Evolutionary conservation across 92 coral and sea anemone genomes (phyloP).

Genomic region (Epizoanthus stellaris): DNA sequence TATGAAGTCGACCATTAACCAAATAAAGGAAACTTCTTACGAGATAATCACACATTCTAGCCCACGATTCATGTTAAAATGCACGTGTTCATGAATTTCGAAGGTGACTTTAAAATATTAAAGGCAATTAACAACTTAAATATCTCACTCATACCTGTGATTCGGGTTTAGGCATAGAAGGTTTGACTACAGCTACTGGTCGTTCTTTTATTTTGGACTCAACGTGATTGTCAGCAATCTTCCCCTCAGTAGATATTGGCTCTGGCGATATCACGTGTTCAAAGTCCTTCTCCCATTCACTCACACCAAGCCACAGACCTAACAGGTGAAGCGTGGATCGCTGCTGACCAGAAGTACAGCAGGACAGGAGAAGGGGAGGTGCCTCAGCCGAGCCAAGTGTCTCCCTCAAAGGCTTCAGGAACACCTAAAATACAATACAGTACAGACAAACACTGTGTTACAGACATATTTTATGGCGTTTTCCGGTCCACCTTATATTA

Average conservation of each 20-base stretch:
- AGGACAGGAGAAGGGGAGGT: slow-evolving; percentile 66
- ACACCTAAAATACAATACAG: slow-evolving; percentile 59
- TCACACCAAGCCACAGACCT: slow-evolving; percentile 82
- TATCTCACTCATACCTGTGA: not conserved
- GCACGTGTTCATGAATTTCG: too few relatives aligned
- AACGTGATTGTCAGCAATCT: not conserved
- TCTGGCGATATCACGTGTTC: slow-evolving; percentile 40
- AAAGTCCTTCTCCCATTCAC: slow-evolving; percentile 84
- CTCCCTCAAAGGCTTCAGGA: slow-evolving; percentile 78
- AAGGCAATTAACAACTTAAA: not conserved
- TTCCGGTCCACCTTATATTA: too few relatives aligned
- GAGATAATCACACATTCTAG: too few relatives aligned
- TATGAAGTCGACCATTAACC: too few relatives aligned
- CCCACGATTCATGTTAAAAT: too few relatives aligned
- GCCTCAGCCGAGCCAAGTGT: slow-evolving; percentile 74
- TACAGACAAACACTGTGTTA: slow-evolving; percentile 10
- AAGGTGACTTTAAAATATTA: too few relatives aligned
- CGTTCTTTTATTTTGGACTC: slow-evolving; percentile 21
- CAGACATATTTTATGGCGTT: too few relatives aligned
- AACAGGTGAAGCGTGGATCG: slow-evolving; percentile 75
- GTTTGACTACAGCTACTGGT: slow-evolving; percentile 73
- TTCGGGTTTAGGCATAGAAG: slow-evolving; percentile 7
- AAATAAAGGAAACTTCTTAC: too few relatives aligned
- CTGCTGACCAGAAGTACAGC: slow-evolving; percentile 72
- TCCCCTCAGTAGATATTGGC: slow-evolving; percentile 12